phyloP scores from a whole-genome alignment of 2,888 invertebrate genomes.

The Tetragonula carbonaria region DNA sequence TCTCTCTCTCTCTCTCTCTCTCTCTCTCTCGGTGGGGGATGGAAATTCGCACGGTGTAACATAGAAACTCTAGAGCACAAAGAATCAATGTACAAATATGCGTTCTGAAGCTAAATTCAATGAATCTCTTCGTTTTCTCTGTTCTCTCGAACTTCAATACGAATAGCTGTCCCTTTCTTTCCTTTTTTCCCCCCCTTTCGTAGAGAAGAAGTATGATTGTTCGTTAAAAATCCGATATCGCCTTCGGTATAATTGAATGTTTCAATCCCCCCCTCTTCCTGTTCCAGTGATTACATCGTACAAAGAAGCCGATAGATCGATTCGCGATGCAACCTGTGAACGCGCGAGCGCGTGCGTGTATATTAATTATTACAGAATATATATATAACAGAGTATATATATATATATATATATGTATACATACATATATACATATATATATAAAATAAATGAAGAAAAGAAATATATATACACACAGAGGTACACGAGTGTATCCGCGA shows the following conservation, averaged over 20 bases:
- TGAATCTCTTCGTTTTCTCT: neutral
- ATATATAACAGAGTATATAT: constrained; percentile 45
- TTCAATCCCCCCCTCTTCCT: neutral
- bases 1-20: accelerated
- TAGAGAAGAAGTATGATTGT: neutral
- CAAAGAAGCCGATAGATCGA: constrained; percentile 35
- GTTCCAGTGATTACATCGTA: constrained; percentile 54
- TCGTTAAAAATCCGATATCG: constrained; percentile 26
- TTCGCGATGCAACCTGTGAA: constrained; percentile 35
- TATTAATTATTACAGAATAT: constrained; percentile 55
- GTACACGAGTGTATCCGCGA: constrained; percentile 33
- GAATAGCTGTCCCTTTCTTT: neutral
- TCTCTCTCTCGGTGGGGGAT: neutral
- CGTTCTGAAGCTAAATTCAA: constrained; percentile 2
- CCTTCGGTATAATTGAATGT: constrained; percentile 37
- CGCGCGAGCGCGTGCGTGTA: constrained; percentile 47
- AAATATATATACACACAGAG: constrained; percentile 34
- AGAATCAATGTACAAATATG: constrained; percentile 23
- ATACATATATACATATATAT: constrained; percentile 50
- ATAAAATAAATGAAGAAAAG: constrained; percentile 28
- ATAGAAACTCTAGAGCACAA: constrained; percentile 13
- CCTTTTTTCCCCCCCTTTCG: too few relatives aligned
- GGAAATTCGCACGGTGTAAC: neutral
- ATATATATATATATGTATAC: constrained; percentile 48
- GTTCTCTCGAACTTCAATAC: neutral